These are phyloP conservation scores for Physocephala rufipes DNA, from an alignment of 2,888 invertebrate species.

Conservation along the genomic window DNA sequence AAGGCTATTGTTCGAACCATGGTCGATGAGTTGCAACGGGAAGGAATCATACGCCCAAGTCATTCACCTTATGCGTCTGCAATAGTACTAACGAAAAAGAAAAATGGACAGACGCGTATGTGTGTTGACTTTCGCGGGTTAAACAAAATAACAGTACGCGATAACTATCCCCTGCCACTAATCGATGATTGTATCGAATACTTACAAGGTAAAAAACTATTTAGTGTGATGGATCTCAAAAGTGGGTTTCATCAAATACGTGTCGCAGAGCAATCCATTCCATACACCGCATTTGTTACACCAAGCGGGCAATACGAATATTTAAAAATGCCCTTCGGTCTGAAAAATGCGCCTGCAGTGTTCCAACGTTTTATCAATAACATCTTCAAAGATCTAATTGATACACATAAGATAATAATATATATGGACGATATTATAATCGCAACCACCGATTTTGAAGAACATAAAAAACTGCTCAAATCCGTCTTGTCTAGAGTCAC, in stretches of 20 bases:
- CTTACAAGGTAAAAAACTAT: slow-evolving; percentile 14
- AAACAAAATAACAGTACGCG: no score
- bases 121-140: no score
- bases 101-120: no score
- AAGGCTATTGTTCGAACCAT: no score
- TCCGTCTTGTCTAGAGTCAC: background rate
- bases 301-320: slow-evolving; percentile 17
- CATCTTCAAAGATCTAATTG: background rate
- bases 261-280: slow-evolving; percentile 8
- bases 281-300: slow-evolving; percentile 33
- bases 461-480: background rate
- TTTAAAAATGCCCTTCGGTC: background rate
- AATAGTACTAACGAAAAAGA: no score
- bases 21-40: no score
- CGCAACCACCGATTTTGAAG: background rate
- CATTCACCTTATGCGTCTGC: no score
- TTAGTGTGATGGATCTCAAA: slow-evolving; percentile 17
- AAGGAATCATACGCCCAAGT: no score
- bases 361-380: background rate
- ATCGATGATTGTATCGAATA: slow-evolving; percentile 13
- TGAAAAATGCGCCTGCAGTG: slow-evolving; percentile 2
- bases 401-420: background rate
- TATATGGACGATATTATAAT: background rate
- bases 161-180: background rate
- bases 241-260: slow-evolving; percentile 31